A percentile compares a stretch with the other conserved stretches of the same genome.
phyloP scores from a whole-genome alignment of 2,113 vertebrate species.

The Columbina picui region DNA sequence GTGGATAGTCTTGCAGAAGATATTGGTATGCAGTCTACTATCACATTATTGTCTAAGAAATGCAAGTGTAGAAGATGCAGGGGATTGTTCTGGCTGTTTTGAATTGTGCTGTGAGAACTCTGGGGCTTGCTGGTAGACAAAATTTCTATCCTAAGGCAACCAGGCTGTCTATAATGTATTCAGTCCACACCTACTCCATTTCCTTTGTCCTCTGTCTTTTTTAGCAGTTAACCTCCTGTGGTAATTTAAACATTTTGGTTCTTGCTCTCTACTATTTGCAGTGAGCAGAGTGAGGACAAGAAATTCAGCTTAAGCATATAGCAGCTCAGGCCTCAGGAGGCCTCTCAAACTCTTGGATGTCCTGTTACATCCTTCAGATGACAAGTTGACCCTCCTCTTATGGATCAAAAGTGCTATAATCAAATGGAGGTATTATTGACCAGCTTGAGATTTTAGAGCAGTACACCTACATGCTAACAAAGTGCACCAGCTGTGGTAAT shows the following conservation, averaged over 20 bases:
- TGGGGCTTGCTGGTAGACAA: neutral
- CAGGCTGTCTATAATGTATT: neutral
- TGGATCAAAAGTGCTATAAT: neutral
- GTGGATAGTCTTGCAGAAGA: neutral
- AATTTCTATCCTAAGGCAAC: neutral
- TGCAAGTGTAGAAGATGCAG: neutral
- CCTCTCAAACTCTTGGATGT: neutral
- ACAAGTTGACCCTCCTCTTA: neutral
- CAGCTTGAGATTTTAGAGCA: neutral
- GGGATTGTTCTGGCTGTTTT: neutral
- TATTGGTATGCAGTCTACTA: neutral
- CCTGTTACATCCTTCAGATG: neutral
- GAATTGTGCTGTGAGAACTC: neutral
- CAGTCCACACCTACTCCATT: neutral
- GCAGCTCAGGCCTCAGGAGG: neutral
- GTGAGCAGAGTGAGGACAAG: neutral
- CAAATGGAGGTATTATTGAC: neutral
- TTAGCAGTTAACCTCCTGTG: neutral
- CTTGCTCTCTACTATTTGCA: neutral
- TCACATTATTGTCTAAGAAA: neutral
- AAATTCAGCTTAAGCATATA: neutral
- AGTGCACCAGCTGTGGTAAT: neutral
- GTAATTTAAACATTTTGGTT: neutral
- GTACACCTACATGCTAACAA: neutral
- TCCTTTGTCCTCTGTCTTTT: neutral